Base-by-base conservation (phyloP, 1,140 invertebrate species). In the Ctenoplectra terminalis region DNA sequence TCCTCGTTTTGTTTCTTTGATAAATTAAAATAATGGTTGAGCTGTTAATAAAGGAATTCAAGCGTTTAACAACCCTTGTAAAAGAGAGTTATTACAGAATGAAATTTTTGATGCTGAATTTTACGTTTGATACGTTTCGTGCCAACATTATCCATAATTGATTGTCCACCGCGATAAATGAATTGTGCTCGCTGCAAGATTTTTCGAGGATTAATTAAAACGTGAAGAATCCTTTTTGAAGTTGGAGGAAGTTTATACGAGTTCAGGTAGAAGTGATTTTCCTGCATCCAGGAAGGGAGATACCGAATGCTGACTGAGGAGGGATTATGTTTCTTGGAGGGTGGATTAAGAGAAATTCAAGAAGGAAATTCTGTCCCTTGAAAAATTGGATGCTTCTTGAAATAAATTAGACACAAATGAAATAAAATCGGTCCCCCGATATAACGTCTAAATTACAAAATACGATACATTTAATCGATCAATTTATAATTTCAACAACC, bases 341-440 rank as follows among this genome's bases (percentile, higher is more conserved):
- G 31, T 4, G 43, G 66, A 50, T 56, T 71, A 37, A 54, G 50
- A 56, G 50, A 37, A 26, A 71, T 71, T 71, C 31, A 37, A 56
- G 31, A 37, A 54, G 67, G n/a, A 71, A 54, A 37, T 40, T 37
- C n/a, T 56, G 48, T 20, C 31, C 11, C 23, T 9, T 50, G 29
- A 52, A 50, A 70, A 70, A 70, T 52, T 34, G 29, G 2, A 70
- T 34, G 29, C 9, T 34, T n/a, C 46, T 31, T 17, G 11, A n/a
- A 34, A 52, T 50, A 48, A 69, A 11, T 69, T 69, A 20, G 13
- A n/a, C 1, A 29, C 64, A 9, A 48, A 6, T 48, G 15, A 48
- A 31, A 48, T 31, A 46, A 23, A 31, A 26, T n/a, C 13, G 31
- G 7, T 40, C 63, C 26, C 15, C 6, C 23, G 29, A 8, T 29